These are phyloP conservation scores for Brachyhypopomus gauderio DNA, from an alignment of 2,113 vertebrate genomes.

Conservation along the genomic window DNA sequence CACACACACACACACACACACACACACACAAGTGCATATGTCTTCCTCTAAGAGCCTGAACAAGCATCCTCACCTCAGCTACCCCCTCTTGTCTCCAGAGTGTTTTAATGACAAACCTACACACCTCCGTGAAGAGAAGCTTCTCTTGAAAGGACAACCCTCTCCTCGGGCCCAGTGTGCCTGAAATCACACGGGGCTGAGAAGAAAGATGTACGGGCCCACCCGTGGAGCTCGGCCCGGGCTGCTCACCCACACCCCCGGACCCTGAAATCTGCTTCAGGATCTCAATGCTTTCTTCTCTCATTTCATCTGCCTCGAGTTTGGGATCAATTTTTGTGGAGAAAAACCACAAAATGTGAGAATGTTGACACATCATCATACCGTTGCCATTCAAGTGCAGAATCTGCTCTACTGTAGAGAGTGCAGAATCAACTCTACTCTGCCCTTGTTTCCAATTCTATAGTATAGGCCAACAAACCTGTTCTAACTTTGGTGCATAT, in stretches of 20 bases:
- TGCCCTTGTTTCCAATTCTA: not conserved
- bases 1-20: constrained; percentile 11
- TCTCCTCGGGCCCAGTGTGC: constrained; percentile 8
- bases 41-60: not conserved
- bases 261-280: not conserved
- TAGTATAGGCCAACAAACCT: not conserved
- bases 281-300: not conserved
- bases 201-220: not conserved
- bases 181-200: constrained; percentile 20
- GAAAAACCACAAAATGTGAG: too few species aligned
- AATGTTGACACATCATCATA: too few species aligned
- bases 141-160: constrained; percentile 15
- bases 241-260: not conserved
- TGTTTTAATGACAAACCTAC: not conserved
- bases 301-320: too few species aligned
- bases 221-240: not conserved
- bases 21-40: constrained; percentile 13
- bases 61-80: not conserved
- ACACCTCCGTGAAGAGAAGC: constrained; percentile 19
- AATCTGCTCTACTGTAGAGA: too few species aligned
- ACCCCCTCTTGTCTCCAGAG: not conserved
- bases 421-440: not conserved
- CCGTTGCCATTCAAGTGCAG: too few species aligned
- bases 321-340: too few species aligned
- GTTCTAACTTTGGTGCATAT: not conserved